Base-by-base conservation (phyloP, 2,113 vertebrate species). In the Ramphastos sulfuratus region DNA sequence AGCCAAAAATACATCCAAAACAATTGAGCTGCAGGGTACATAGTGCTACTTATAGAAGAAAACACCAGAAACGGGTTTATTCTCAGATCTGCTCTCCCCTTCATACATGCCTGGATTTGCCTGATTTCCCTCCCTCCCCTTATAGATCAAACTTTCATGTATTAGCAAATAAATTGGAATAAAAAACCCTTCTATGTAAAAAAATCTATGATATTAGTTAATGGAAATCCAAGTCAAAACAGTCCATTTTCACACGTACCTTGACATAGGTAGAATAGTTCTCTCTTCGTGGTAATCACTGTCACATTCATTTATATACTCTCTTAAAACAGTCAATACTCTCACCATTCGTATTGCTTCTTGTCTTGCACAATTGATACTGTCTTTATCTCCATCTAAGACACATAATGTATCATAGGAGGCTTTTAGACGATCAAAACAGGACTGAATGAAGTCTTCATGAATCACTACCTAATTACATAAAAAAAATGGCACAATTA, bases 251-350 rank as follows among this genome's bases (percentile, higher is more conserved):
- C 85, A 90, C 44, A 95, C 96, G 73, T 98, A 99, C 99, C 99
- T 99, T 80, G 99, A 99, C 99, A 99, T 99, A 21, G 99, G 99
- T 74, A 99, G 97, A 97, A 99, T 99, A 88, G 99, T 99, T 96
- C 99, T 98, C 90, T 99, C 99, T 94, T 99, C 99, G 1, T 99
- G 99, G 97, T 99, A 99, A 97, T 99, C 99, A 54, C 99, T 99
- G 98, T 99, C 99, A 97, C 99, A 99, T 97, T 99, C 99, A 67
- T 99, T 99, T 95, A 99, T 99, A 94, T 99, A 99, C 91, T 99
- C 99, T 64, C 99, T 99, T 92, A 99, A 97, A 85, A 99, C 99
- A 93, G 99, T 99, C 96, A 99, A 97, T 82, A 99, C 99, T 89
- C 99, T 98, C 94, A 99, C 99, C 99, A 99, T 99, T 95, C 99